phyloP scores from a whole-genome alignment of 2,888 invertebrate species.

The Drosophila buzzatii region DNA sequence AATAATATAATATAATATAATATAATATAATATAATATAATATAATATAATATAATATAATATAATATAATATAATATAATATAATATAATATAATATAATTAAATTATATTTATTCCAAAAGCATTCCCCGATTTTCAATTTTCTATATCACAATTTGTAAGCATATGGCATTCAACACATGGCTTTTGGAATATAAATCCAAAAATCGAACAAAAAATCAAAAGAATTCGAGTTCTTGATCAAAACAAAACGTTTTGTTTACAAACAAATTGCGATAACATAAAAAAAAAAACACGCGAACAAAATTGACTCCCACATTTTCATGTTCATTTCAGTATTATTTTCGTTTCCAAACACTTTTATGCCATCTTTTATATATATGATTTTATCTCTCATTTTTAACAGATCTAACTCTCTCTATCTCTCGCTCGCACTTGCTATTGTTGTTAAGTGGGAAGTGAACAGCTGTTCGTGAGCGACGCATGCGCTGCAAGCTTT shows the following conservation, averaged over 20 bases:
- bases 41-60: too few relatives aligned
- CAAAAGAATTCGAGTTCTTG: neutral
- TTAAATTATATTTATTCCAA: neutral
- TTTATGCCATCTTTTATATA: constrained; percentile 23
- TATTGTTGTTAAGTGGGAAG: constrained; percentile 59
- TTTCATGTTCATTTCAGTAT: constrained; percentile 14
- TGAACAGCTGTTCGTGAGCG: constrained; percentile 49
- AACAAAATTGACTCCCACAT: constrained; percentile 13
- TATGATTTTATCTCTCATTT: constrained; percentile 17
- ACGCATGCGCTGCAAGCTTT: constrained; percentile 58
- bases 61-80: too few relatives aligned
- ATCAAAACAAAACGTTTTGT: constrained; percentile 41
- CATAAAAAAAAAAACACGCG: constrained; percentile 5
- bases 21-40: too few relatives aligned
- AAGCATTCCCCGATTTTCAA: neutral
- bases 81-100: too few relatives aligned
- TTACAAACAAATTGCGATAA: constrained; percentile 57
- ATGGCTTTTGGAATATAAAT: neutral
- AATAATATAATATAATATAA: too few relatives aligned
- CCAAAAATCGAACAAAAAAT: neutral
- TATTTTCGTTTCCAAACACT: constrained; percentile 13
- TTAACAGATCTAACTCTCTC: constrained; percentile 5
- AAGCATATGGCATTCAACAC: neutral
- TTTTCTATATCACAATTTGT: neutral
- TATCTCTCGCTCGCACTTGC: constrained; percentile 52